Percentiles rank a stretch among this genome's conserved stretches.
These are phyloP conservation scores for Lagodon rhomboides DNA, from an alignment of 2,797 vertebrate species.

Conservation along the genomic window DNA sequence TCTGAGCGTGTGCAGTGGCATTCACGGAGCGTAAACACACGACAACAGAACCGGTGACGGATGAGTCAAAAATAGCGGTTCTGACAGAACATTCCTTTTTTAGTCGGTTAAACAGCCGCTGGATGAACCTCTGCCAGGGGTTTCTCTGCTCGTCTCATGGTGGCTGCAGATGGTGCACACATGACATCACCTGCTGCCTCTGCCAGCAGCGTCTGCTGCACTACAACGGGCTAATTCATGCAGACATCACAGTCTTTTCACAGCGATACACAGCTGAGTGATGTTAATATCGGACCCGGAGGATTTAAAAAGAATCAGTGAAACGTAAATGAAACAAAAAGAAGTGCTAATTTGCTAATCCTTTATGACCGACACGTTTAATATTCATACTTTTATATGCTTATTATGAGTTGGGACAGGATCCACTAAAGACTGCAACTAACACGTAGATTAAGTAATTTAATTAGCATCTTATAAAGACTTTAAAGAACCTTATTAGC, in stretches of 20 bases:
- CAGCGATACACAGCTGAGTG: neutral
- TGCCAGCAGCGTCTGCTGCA: slow-evolving; percentile 47
- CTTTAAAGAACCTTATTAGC: no score
- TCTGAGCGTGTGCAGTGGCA: slow-evolving; percentile 53
- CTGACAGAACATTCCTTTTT: slow-evolving; percentile 37
- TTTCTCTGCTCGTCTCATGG: slow-evolving; percentile 48
- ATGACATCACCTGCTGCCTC: slow-evolving; percentile 65
- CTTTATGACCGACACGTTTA: no score
- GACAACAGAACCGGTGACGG: slow-evolving; percentile 27
- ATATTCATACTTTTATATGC: no score
- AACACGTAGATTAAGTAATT: no score
- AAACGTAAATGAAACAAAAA: no score
- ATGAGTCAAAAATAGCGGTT: slow-evolving; percentile 46
- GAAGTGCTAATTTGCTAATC: no score
- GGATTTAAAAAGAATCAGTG: no score
- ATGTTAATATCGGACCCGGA: neutral
- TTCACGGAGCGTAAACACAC: slow-evolving; percentile 67
- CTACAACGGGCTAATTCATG: slow-evolving; percentile 44
- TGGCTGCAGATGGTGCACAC: slow-evolving; percentile 56
- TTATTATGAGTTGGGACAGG: no score
- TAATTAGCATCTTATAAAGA: no score
- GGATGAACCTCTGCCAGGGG: slow-evolving; percentile 25
- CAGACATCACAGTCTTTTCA: slow-evolving; percentile 26
- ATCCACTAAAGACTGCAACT: no score
- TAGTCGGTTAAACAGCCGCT: slow-evolving; percentile 13